Evolutionary conservation across 2,888 invertebrate species (phyloP), one percentile per base, ranked within the genome.

Genomic region (Sarcophaga variegata): DNA sequence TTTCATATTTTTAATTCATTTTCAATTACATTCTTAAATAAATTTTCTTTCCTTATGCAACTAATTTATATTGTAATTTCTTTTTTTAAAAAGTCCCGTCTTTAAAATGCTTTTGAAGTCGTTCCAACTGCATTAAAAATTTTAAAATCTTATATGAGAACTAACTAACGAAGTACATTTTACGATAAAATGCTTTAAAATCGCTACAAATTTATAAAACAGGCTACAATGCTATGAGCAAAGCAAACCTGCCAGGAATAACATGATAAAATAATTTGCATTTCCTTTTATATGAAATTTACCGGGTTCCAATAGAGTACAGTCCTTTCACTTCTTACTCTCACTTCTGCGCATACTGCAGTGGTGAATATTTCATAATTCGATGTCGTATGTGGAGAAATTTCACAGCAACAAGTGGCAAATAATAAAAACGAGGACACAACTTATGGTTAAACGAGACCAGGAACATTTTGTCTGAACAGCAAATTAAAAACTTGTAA

Each of bases 331-430:
- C 37, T 69, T 62, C 49, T 11, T 17, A 47, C 17, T 66, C 49
- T 49, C 8, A 69, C 25, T 62, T 81, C 47, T 83, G 86, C 86
- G 86, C 77, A 77, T 45, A 59, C 0, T 2, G 45, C 0, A 12
- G 86, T 83, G 86, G 86, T 86, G 86, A 86, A 59, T 79, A 75
- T 69, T 76, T 20, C 4, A 3, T 3, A 49, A 69, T 25, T 11
- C 5, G 25, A 67, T 71, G 25, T 45, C 20, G 10, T 3, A n/a
- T 17, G 12, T 59, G 25, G 66, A 49, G n/a, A 66, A 37, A 60
- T 62, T 20, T 10, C 0, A 27, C 47, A 25, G 67, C 86, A 86
- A 86, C 86, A 86, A 54, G 86, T 86, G 83, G 54, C 17, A 47
- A 20, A 67, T 80, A 5, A 66, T 3, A 1, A 25, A 54, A 80